Base-by-base conservation (phyloP, 2,888 invertebrate species). In the Xestia ashworthii region DNA sequence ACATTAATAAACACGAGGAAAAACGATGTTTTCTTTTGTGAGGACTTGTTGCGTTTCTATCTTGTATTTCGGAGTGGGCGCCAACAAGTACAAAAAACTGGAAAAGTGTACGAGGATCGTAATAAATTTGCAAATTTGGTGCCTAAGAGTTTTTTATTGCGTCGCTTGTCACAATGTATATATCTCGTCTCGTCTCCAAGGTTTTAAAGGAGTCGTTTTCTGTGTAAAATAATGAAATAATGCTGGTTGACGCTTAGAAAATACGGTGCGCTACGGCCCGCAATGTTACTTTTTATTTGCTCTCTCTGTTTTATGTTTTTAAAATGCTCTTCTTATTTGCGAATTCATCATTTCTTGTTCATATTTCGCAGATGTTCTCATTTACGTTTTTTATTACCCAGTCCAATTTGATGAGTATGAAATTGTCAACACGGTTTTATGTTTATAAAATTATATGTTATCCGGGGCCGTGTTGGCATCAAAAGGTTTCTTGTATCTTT, bases 31-130 rank as follows among this genome's bases (percentile, higher is more conserved):
- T 89, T 81, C 84, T 86, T 87, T 90, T 92, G 92, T 92, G 89
- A 88, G 89, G 91, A 95, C 94, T 94, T 95, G 94, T 95, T 95
- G 94, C 94, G 88, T 90, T 84, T 84, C 81, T 88, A 84, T 89
- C 88, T 90, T 87, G 85, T 90, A 90, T 88, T 88, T 89, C 74
- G 50, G 76, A 83, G 85, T 78, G 64, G 78, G 66, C 83, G 85
- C 81, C 79, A 58, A 64, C 41, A 76, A 74, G 75, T 69, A 71
- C 22, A 68, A 77, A 75, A 78, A 83, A 65, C 71, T 72, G 71
- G 74, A 41, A 71, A 78, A 72, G 74, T 83, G 48, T 73, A 73
- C 70, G 32, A 50, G 46, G 71, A 74, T 79, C 72, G 79, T 76
- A 77, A 83, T 84, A 81, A 86, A 88, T 81, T 80, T 67, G 69